Evolutionary conservation across 2,888 invertebrate species (phyloP).

Genomic region (Hirtodrosophila alboralis): DNA sequence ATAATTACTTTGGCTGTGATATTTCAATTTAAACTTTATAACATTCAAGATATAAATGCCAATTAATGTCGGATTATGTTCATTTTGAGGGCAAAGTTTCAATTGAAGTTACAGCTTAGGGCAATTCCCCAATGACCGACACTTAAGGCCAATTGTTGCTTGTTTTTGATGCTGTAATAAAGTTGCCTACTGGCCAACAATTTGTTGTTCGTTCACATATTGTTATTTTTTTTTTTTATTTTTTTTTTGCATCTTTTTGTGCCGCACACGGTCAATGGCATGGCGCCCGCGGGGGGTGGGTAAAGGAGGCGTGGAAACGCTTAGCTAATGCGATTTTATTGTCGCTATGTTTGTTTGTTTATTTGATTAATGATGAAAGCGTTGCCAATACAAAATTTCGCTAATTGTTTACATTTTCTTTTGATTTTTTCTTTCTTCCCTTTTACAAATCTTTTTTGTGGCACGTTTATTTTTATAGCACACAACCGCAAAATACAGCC

Average conservation of each 20-base stretch:
- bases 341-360: slow-evolving; percentile 61
- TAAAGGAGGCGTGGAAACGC: slow-evolving; percentile 37
- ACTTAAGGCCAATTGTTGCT: slow-evolving; percentile 17
- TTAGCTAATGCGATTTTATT: slow-evolving; percentile 63
- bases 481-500: slow-evolving; percentile 92
- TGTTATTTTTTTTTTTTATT: slow-evolving; percentile 17
- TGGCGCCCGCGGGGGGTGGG: slow-evolving; percentile 17
- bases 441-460: background rate
- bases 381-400: slow-evolving; percentile 45
- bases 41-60: slow-evolving; percentile 33
- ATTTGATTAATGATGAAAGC: slow-evolving; percentile 65
- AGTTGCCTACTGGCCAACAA: slow-evolving; percentile 43
- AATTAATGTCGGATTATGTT: slow-evolving; percentile 30
- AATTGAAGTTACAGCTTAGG: slow-evolving; percentile 22
- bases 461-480: slow-evolving; percentile 85
- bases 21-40: slow-evolving; percentile 23
- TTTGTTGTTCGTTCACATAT: slow-evolving; percentile 31
- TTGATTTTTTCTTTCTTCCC: background rate
- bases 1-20: slow-evolving; percentile 1
- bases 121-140: slow-evolving; percentile 17
- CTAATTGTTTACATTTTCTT: slow-evolving; percentile 55
- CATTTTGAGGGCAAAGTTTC: slow-evolving; percentile 26
- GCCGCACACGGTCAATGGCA: slow-evolving; percentile 37
- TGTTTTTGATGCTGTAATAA: slow-evolving; percentile 37
- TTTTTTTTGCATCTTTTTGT: slow-evolving; percentile 17